Evolutionary conservation across 2,113 vertebrate genomes (phyloP).

Genomic region (Malurus elegans): DNA sequence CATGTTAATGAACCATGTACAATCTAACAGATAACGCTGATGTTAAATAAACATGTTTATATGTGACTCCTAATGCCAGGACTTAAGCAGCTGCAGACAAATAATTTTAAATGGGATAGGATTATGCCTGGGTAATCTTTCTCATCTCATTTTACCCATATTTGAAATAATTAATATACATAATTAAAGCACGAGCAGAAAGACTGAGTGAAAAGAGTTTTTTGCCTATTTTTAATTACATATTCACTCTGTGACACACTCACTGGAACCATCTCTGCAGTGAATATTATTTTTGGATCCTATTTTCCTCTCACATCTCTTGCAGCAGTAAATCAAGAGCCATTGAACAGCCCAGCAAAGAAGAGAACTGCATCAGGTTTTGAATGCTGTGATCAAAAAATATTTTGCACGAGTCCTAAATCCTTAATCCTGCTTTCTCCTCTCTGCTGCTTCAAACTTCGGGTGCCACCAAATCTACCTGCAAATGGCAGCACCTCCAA

Average conservation of each 20-base stretch:
- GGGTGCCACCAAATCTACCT: not conserved
- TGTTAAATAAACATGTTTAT: constrained; percentile 57
- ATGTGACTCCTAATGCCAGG: not conserved
- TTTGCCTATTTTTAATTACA: not conserved
- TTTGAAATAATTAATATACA: not conserved
- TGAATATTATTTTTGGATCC: not conserved
- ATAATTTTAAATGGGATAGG: constrained; percentile 20
- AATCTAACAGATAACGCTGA: constrained; percentile 29
- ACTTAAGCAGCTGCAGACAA: constrained; percentile 20
- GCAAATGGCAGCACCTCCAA: constrained; percentile 13
- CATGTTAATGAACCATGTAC: constrained; percentile 54
- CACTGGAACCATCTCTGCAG: not conserved
- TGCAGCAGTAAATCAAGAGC: not conserved
- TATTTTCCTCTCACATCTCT: not conserved
- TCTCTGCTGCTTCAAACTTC: not conserved
- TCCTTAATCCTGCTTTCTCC: not conserved
- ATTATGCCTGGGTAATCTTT: not conserved
- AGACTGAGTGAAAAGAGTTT: not conserved
- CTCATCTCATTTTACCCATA: not conserved
- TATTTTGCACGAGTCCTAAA: not conserved
- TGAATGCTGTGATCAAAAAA: not conserved
- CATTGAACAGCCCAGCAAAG: not conserved
- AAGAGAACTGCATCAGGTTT: not conserved
- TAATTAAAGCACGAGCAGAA: not conserved
- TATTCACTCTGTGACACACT: not conserved